A percentile compares a stretch with the other conserved stretches of the same genome.
phyloP scores from a whole-genome alignment of 1,140 invertebrate genomes.

The Drosophila watanabei region DNA sequence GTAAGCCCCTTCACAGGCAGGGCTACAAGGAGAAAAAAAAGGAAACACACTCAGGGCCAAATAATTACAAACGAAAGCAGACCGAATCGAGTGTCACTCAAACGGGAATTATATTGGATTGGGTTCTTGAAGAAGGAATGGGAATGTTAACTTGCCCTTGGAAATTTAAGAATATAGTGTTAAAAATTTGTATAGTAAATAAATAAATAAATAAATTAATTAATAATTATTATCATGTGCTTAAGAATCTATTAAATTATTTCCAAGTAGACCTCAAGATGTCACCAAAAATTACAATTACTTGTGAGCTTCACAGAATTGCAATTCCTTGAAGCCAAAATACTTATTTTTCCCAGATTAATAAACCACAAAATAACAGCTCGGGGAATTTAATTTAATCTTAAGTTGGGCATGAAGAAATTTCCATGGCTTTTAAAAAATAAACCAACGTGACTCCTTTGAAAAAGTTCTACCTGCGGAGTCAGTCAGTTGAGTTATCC shows the following conservation, averaged over 20 bases:
- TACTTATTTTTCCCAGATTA: constrained; percentile 43
- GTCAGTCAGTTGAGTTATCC: constrained; percentile 31
- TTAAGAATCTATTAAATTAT: too few relatives aligned
- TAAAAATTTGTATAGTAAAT: too few relatives aligned
- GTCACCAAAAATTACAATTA: neutral
- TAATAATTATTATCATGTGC: too few relatives aligned
- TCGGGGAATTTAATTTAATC: constrained; percentile 60
- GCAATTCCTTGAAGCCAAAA: constrained; percentile 22
- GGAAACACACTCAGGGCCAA: constrained; percentile 25
- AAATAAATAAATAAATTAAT: neutral
- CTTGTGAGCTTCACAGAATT: neutral
- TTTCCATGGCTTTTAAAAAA: constrained; percentile 63
- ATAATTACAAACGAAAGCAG: constrained; percentile 55
- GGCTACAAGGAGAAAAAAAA: constrained; percentile 7
- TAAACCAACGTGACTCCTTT: constrained; percentile 58
- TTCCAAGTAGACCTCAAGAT: too few relatives aligned
- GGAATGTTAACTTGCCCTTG: neutral
- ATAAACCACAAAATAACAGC: constrained; percentile 51
- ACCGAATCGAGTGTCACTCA: constrained; percentile 63
- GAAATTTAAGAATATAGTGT: neutral
- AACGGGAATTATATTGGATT: constrained; percentile 49
- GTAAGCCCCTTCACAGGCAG: constrained; percentile 47
- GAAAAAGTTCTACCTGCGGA: constrained; percentile 60
- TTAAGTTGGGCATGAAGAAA: constrained; percentile 39
- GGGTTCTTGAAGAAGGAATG: constrained; percentile 11